Percentiles rank a stretch among this genome's conserved stretches.
Conservation (phyloP, 2,113 vertebrate species). For the Neolamprologus cancellatus region DNA sequence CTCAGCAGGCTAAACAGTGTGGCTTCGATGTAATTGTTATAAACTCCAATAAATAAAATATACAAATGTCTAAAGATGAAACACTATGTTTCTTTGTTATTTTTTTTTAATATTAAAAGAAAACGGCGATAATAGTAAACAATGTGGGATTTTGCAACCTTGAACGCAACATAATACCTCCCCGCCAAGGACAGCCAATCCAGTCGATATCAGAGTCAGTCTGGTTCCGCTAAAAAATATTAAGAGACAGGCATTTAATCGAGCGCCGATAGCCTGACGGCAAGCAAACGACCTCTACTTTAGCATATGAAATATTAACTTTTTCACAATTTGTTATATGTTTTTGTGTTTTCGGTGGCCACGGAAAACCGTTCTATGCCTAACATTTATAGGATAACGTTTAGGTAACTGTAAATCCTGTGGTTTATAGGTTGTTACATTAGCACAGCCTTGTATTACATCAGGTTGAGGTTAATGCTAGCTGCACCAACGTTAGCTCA, state of each 20-base stretch:
- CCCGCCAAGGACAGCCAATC: constrained; percentile 23
- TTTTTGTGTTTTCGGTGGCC: not conserved
- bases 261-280: constrained; percentile 1
- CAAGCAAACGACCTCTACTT: constrained; percentile 31
- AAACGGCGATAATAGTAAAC: not conserved
- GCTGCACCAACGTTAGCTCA: not conserved
- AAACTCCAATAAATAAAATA: not conserved
- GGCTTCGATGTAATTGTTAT: rapidly evolving
- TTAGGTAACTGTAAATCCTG: not conserved
- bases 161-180: constrained; percentile 40
- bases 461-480: constrained; percentile 9
- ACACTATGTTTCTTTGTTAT: not conserved
- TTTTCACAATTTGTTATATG: not conserved
- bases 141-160: not conserved
- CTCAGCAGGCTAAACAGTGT: rapidly evolving
- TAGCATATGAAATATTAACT: not conserved
- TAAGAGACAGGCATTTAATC: constrained; percentile 21
- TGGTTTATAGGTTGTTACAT: not conserved
- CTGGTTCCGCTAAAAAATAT: not conserved
- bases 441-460: not conserved
- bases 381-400: not conserved
- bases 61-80: rapidly evolving
- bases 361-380: not conserved
- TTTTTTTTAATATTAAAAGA: not conserved
- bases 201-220: constrained; percentile 32